Evolutionary conservation across 2,113 vertebrate species (phyloP), one percentile per base, ranked within the genome.

Genomic region (Oncorhynchus nerka): DNA sequence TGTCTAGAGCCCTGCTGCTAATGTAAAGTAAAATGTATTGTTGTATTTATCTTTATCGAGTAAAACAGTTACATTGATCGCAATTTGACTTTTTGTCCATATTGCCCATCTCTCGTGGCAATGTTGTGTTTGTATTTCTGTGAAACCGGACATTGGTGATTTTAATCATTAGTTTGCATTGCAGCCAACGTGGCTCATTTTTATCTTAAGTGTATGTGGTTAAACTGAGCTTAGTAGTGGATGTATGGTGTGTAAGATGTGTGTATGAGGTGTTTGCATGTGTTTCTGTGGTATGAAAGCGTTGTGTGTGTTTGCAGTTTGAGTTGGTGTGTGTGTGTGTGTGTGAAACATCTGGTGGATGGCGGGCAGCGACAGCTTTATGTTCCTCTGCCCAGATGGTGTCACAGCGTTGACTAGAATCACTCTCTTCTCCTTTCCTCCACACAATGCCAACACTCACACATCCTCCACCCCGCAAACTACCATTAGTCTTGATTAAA

Each of bases 351-450:
- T 74, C 32, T 71, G 72, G 71, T 68, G 75, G 80, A 67, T 77
- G 70, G 75, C 82, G 81, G 90, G 92, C 89, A 87, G 86, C 87
- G 85, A 89, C 92, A 93, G 93, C 89, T 92, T 94, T 92, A 93
- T 92, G 90, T 89, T 88, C 91, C 80, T 89, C 84, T 84, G 90
- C 90, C 92, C 93, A 94, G 93, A 94, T 94, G 93, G 93, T 92
- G 89, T 91, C 92, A 93, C 93, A 94, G 93, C 89, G 85, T 88
- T 82, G 75, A 88, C 83, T 89, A 88, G 89, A 92, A 93, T 90
- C 82, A 79, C 89, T 91, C 90, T 91, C 86, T 89, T 92, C 84
- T 85, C 89, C 89, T 91, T 86, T 86, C 75, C 91, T 85, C 81
- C 39, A 9, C 39, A 45, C 39, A 45, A 85, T 74, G 85, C 76